phyloP scores from a whole-genome alignment of 2,113 vertebrate genomes.

The Elephas maximus region DNA sequence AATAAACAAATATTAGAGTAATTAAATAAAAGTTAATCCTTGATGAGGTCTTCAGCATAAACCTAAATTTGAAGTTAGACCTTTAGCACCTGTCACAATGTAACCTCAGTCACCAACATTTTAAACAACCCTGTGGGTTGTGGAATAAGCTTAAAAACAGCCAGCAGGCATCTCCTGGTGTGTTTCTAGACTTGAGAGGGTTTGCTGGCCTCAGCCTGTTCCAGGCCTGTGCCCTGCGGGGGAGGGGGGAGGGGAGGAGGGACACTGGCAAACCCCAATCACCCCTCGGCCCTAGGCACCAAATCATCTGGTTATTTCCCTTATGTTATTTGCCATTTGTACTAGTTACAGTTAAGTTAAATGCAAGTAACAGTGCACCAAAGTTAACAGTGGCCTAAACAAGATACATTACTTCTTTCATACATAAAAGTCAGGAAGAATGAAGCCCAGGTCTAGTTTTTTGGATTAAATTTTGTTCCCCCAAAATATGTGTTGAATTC shows the following conservation, averaged over 20 bases:
- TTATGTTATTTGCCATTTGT: neutral
- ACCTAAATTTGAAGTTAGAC: conserved; percentile 48
- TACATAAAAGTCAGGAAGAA: neutral
- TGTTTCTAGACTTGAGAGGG: neutral
- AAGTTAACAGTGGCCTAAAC: neutral
- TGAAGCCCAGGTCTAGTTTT: neutral
- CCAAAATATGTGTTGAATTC: neutral
- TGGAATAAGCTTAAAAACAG: conserved; percentile 11
- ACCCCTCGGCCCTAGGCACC: neutral
- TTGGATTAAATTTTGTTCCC: neutral
- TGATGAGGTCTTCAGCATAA: neutral
- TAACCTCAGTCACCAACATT: neutral
- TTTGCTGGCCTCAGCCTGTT: neutral
- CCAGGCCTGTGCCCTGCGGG: neutral
- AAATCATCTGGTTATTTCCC: conserved; percentile 4
- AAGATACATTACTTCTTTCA: conserved; percentile 41
- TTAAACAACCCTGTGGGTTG: neutral
- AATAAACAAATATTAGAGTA: conserved; percentile 27
- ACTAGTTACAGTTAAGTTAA: neutral
- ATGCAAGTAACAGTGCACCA: neutral
- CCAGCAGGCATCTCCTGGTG: neutral
- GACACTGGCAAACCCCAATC: neutral
- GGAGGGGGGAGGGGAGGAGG: no score
- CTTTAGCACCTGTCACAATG: neutral
- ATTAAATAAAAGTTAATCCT: conserved; percentile 33